phyloP scores from a whole-genome alignment of 1,140 invertebrate species.

The Galleria mellonella region DNA sequence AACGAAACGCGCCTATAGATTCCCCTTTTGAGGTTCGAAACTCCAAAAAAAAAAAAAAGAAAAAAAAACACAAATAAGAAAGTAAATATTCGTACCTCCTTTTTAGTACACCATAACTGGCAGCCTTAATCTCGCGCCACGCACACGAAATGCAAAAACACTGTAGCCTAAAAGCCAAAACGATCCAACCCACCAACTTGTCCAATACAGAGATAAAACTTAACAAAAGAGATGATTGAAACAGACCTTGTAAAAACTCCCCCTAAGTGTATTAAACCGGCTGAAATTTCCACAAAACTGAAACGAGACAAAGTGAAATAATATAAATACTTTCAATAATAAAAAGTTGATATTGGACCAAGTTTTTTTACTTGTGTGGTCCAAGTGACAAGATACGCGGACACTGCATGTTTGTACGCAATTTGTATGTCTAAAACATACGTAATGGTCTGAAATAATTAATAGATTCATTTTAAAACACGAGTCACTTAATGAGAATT shows the following conservation, averaged over 20 bases:
- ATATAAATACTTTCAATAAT: conserved; percentile 72
- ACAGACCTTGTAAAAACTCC: conserved; percentile 15
- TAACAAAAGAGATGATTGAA: conserved; percentile 49
- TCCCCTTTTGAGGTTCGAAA: too few relatives aligned
- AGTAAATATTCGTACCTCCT: too few relatives aligned
- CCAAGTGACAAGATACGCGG: conserved; percentile 1
- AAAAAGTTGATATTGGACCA: conserved; percentile 61
- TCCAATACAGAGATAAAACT: conserved; percentile 32
- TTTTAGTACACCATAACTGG: too few relatives aligned
- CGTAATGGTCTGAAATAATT: too few relatives aligned
- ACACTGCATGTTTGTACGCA: too few relatives aligned
- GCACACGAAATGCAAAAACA: conserved; percentile 13
- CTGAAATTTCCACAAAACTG: conserved; percentile 26
- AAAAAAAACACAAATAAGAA: too few relatives aligned
- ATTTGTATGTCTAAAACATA: too few relatives aligned
- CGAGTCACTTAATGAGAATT: too few relatives aligned
- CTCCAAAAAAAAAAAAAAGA: too few relatives aligned
- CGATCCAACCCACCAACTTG: conserved; percentile 44
- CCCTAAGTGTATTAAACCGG: conserved; percentile 4
- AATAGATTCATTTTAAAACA: too few relatives aligned
- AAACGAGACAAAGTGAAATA: conserved; percentile 65
- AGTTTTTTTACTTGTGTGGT: conserved; percentile 24
- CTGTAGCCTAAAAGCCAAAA: conserved; percentile 16
- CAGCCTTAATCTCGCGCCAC: too few relatives aligned
- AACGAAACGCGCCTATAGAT: too few relatives aligned